phyloP scores from a whole-genome alignment of 92 coral and sea anemone species.

The Palythoa heliodiscus region DNA sequence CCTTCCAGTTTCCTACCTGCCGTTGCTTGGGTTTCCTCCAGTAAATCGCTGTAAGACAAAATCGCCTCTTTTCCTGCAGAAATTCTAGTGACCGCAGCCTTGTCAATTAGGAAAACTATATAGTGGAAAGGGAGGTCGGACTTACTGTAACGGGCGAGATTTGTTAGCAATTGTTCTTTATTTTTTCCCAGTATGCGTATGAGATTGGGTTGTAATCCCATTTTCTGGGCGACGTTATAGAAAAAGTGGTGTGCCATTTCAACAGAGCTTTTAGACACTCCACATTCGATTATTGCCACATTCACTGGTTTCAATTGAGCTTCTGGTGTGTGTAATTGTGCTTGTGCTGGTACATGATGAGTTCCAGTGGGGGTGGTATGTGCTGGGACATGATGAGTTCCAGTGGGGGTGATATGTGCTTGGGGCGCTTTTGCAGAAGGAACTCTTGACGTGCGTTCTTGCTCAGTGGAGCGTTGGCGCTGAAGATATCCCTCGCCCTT shows the following conservation, averaged over 20 bases:
- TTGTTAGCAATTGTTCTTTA: background rate
- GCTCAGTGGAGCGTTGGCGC: too few species aligned
- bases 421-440: too few species aligned
- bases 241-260: background rate
- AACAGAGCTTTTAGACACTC: background rate
- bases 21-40: background rate
- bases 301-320: background rate
- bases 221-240: background rate
- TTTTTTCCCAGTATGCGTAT: background rate
- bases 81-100: background rate
- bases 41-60: background rate
- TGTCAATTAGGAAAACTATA: background rate
- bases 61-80: background rate
- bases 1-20: constrained; percentile 21
- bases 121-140: background rate
- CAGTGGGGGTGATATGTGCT: too few species aligned
- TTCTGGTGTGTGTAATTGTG: background rate
- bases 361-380: background rate
- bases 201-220: background rate
- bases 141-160: background rate
- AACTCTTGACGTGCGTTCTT: background rate
- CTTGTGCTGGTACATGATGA: background rate
- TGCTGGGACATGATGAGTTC: too few species aligned
- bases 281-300: constrained; percentile 23
- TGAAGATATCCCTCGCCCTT: background rate